Conservation (phyloP, 1,140 invertebrate species). For the Oscheius sp. region DNA sequence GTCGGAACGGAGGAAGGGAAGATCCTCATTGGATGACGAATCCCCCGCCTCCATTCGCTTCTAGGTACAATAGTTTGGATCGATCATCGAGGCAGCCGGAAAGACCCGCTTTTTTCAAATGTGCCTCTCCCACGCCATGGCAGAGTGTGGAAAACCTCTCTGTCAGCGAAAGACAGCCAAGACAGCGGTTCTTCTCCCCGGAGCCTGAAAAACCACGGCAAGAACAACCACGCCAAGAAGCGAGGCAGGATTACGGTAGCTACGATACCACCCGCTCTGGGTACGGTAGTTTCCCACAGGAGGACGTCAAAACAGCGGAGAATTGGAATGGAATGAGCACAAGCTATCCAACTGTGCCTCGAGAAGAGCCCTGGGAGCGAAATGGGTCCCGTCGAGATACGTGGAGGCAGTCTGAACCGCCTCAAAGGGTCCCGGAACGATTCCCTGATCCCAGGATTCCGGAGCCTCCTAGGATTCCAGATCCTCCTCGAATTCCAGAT, state of each 20-base stretch:
- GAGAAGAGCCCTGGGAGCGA: too few relatives aligned
- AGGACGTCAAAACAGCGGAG: background rate
- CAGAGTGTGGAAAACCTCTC: background rate
- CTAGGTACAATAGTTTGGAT: background rate
- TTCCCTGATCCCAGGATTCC: too few relatives aligned
- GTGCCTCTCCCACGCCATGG: background rate
- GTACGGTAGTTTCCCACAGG: background rate
- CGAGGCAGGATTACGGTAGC: background rate
- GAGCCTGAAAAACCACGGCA: background rate
- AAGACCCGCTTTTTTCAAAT: slow-evolving; percentile 10
- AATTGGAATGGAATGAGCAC: too few relatives aligned
- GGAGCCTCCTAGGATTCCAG: too few relatives aligned
- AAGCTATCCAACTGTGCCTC: too few relatives aligned
- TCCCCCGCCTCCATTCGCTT: slow-evolving; percentile 23
- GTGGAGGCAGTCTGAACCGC: too few relatives aligned
- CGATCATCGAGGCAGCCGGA: background rate
- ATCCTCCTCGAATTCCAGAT: too few relatives aligned
- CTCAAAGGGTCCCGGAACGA: too few relatives aligned
- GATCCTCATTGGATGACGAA: slow-evolving; percentile 25
- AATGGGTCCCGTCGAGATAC: too few relatives aligned
- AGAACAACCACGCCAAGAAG: background rate
- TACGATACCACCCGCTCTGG: background rate
- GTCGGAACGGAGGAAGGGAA: background rate
- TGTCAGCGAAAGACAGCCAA: background rate
- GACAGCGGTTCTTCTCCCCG: background rate